Evolutionary conservation across 2,797 vertebrate genomes (phyloP).

Genomic region (Podarcis lilfordi): DNA sequence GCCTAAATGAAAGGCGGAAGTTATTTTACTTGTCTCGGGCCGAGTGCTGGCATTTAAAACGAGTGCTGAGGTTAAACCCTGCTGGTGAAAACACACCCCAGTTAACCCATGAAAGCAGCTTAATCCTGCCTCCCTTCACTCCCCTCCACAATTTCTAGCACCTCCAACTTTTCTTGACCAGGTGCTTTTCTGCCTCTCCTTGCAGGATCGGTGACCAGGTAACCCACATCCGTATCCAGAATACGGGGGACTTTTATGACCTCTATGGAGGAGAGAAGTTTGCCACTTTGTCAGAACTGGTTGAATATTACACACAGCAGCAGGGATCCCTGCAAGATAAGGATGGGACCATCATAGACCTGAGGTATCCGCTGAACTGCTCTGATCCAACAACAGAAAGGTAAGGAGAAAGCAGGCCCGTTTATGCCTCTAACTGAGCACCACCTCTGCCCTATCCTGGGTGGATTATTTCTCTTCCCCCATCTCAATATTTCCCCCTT

Average conservation of each 20-base stretch:
- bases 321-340: slow-evolving; percentile 92
- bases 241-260: slow-evolving; percentile 96
- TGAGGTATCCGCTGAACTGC: slow-evolving; percentile 92
- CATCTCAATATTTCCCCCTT: not conserved
- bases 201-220: slow-evolving; percentile 88
- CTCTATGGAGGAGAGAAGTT: slow-evolving; percentile 98
- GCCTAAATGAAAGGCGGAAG: not conserved
- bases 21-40: not conserved
- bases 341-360: slow-evolving; percentile 91
- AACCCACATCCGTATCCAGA: slow-evolving; percentile 98
- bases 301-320: slow-evolving; percentile 94
- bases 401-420: slow-evolving; percentile 69
- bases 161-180: not conserved
- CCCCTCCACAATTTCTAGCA: not conserved
- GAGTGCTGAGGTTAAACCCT: not conserved
- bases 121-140: not conserved
- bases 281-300: slow-evolving; percentile 92
- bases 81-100: not conserved
- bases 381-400: slow-evolving; percentile 96
- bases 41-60: not conserved
- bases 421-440: not conserved
- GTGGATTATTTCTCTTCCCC: not conserved
- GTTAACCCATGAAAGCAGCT: not conserved
- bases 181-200: slow-evolving; percentile 21
- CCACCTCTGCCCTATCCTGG: not conserved